Conservation (phyloP, 2,888 invertebrate genomes). For the Glaucopsyche alexis region DNA sequence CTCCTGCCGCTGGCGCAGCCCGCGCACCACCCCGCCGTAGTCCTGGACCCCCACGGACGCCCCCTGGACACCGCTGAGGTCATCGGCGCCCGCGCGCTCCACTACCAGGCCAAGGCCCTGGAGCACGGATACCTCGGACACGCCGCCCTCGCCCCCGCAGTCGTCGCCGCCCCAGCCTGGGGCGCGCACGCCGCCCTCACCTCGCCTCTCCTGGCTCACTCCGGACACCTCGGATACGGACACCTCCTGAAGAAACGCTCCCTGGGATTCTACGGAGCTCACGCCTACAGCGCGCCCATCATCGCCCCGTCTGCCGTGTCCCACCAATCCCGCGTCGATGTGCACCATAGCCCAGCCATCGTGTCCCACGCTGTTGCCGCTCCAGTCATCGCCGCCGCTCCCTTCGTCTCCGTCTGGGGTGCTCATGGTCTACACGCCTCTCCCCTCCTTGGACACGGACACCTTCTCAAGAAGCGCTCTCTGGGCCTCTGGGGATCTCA, state of each 20-base stretch:
- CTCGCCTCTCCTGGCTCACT: constrained; percentile 41
- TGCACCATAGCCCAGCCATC: constrained; percentile 45
- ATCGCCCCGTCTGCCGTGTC: constrained; percentile 45
- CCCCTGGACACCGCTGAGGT: constrained; percentile 75
- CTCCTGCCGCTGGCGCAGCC: constrained; percentile 72
- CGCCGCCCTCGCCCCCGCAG: constrained; percentile 45
- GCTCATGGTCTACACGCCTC: constrained; percentile 3
- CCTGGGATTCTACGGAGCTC: constrained; percentile 44
- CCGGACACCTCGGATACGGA: neutral
- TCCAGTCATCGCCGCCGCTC: constrained; percentile 34
- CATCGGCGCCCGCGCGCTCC: constrained; percentile 69
- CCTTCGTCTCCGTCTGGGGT: constrained; percentile 4
- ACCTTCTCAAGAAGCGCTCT: constrained; percentile 53
- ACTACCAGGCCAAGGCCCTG: constrained; percentile 72
- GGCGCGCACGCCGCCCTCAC: constrained; percentile 41
- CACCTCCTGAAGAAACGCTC: constrained; percentile 55
- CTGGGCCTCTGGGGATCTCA: constrained; percentile 42
- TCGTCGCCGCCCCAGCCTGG: constrained; percentile 40
- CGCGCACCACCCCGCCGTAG: constrained; percentile 66
- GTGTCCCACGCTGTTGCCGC: neutral
- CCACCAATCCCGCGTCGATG: constrained; percentile 59
- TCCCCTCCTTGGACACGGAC: constrained; percentile 37
- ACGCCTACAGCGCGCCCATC: constrained; percentile 45
- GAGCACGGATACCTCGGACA: constrained; percentile 52
- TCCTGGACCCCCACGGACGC: constrained; percentile 70